Evolutionary conservation across 2,113 vertebrate genomes (phyloP), one percentile per base, ranked within the genome.

Genomic region (Syrmaticus mikado): DNA sequence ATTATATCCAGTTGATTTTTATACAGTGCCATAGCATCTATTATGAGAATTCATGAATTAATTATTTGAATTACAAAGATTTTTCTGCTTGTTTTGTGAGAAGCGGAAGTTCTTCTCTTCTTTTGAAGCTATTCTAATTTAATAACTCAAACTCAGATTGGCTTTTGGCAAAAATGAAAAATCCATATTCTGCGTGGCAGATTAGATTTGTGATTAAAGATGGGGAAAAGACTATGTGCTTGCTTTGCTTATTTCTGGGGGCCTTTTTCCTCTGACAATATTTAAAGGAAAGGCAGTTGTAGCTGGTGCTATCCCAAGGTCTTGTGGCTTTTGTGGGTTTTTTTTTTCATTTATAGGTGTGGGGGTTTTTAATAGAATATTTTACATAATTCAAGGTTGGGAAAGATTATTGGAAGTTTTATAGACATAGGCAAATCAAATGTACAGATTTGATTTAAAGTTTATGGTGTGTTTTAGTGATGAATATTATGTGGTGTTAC

Each of bases 1-100:
- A 1, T 41, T 84, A 22, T 72, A 76, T 48, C 32, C 1, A 4
- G 5, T 81, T 73, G 48, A 43, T 38, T 8, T 60, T 84, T 50
- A 36, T 65, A 24, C 73, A 73, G 61, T 89, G 67, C 64, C 46
- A 53, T 68, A 61, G 53, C 52, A 80, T 70, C 62, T 70, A 30
- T 80, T 86, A 46, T 67, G 22, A 85, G 43, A 67, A 27, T 68
- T 80, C 45, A 57, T 83, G 41, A 77, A 60, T 79, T 85, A 85
- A 72, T 60, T 79, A 78, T 20, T 81, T 81, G 46, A 73, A 84
- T 78, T 79, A 53, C 0, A 0, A 92, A 58, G 60, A 13, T 61
- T 57, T 41, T 66, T 46, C 34, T 50, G 5, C 22, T 76, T 12
- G 19, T 77, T 53, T 77, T 68, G 45, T 24, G 11, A 65, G 58